Evolutionary conservation across 2,888 invertebrate species (phyloP).

Genomic region (Erynnis tages): DNA sequence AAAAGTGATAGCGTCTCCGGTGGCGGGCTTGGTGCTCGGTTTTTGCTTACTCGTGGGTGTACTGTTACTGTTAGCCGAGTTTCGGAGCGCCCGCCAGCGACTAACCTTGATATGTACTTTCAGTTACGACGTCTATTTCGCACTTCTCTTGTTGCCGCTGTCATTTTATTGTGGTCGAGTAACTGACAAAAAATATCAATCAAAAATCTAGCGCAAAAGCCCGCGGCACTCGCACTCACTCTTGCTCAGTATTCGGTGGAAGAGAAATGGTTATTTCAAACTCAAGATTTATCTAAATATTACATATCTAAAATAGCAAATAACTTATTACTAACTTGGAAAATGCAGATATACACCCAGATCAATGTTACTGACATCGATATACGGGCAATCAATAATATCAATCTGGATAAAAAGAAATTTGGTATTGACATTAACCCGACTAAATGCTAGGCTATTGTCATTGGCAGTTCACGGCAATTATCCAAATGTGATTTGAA

Average conservation of each 20-base stretch:
- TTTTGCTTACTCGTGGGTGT: conserved; percentile 68
- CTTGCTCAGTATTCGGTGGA: conserved; percentile 55
- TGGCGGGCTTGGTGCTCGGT: conserved; percentile 58
- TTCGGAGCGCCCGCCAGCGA: conserved; percentile 65
- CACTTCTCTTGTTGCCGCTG: conserved; percentile 78
- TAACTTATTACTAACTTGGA: no score
- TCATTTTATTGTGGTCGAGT: conserved; percentile 79
- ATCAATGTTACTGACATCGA: not conserved
- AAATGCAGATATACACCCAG: not conserved
- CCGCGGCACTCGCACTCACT: conserved; percentile 64
- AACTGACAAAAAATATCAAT: conserved; percentile 81
- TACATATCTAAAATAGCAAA: no score
- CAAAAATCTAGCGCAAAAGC: conserved; percentile 80
- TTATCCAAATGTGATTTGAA: not conserved
- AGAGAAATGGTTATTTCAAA: conserved; percentile 52
- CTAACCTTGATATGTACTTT: conserved; percentile 78
- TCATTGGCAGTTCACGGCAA: no score
- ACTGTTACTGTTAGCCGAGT: conserved; percentile 78
- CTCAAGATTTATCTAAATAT: conserved; percentile 32
- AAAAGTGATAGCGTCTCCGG: conserved; percentile 58
- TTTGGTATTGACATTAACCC: not conserved
- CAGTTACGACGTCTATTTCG: conserved; percentile 78
- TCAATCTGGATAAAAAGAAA: not conserved
- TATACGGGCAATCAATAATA: not conserved
- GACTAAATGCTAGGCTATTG: not conserved